Evolutionary conservation across 2,113 vertebrate species (phyloP).

Genomic region (Sylvietta virens): DNA sequence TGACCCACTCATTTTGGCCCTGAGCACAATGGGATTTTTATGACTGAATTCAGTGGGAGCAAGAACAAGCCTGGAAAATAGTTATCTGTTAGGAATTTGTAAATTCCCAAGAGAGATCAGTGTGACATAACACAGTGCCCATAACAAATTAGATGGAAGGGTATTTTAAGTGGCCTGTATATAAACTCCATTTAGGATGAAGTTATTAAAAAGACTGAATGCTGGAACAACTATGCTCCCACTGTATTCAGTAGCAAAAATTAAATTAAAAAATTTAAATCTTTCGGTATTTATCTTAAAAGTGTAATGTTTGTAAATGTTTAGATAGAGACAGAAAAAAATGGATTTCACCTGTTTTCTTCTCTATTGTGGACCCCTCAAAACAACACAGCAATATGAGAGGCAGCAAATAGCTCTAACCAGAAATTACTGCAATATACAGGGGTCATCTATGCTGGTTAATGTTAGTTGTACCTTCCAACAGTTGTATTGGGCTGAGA

Average conservation of each 20-base stretch:
- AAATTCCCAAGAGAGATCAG: neutral
- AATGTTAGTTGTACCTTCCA: neutral
- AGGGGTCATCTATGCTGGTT: neutral
- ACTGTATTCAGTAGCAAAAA: neutral
- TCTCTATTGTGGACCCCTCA: neutral
- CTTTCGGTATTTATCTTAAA: neutral
- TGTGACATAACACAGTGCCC: neutral
- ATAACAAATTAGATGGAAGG: conserved; percentile 14
- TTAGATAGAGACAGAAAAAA: neutral
- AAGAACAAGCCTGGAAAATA: neutral
- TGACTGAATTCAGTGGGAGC: neutral
- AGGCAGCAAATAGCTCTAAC: neutral
- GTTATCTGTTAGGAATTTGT: neutral
- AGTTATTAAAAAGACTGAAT: neutral
- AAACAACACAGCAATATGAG: neutral
- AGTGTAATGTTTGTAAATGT: neutral
- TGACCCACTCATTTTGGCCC: neutral
- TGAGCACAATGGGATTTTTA: neutral
- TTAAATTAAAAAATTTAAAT: neutral
- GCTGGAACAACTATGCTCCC: neutral
- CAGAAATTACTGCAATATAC: neutral
- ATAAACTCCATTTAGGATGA: neutral
- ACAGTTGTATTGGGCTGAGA: neutral
- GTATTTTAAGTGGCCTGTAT: neutral
- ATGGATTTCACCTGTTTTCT: neutral